Conservation (phyloP, 2,888 invertebrate species). For the Yponomeuta evonymella region DNA sequence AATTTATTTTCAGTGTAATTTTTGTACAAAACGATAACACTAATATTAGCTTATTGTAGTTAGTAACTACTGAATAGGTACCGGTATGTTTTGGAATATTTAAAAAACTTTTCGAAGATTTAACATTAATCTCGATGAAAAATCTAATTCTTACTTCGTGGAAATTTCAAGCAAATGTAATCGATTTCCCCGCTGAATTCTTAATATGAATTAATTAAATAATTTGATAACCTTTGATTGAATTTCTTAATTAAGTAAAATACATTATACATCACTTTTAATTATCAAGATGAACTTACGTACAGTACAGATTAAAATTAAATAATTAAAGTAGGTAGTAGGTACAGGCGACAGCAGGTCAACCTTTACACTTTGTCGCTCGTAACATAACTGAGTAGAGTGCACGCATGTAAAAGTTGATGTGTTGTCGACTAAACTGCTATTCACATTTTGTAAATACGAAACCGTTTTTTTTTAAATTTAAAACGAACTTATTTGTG, state of each 20-base stretch:
- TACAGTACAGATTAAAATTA: background rate
- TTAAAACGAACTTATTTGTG: background rate
- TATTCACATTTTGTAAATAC: background rate
- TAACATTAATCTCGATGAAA: slow-evolving; percentile 3
- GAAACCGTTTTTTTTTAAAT: background rate
- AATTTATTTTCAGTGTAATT: too few species aligned
- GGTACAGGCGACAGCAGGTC: too few species aligned
- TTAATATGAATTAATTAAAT: background rate
- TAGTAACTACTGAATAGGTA: too few species aligned
- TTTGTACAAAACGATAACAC: too few species aligned
- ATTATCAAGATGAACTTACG: background rate
- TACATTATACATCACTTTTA: background rate
- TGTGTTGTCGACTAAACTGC: background rate
- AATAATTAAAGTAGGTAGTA: background rate
- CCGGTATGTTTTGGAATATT: background rate
- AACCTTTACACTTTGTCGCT: too few species aligned
- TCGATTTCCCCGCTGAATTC: background rate
- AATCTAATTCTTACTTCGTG: background rate
- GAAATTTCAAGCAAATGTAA: slow-evolving; percentile 2
- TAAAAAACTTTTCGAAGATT: background rate
- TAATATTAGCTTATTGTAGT: too few species aligned
- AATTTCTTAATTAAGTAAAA: background rate
- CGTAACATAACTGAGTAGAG: too few species aligned
- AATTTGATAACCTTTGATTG: background rate
- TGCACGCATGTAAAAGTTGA: too few species aligned